A percentile compares a stretch with the other conserved stretches of the same genome.
Conservation (phyloP, 2,888 invertebrate genomes). For the Lasioglossum pauxillum region DNA sequence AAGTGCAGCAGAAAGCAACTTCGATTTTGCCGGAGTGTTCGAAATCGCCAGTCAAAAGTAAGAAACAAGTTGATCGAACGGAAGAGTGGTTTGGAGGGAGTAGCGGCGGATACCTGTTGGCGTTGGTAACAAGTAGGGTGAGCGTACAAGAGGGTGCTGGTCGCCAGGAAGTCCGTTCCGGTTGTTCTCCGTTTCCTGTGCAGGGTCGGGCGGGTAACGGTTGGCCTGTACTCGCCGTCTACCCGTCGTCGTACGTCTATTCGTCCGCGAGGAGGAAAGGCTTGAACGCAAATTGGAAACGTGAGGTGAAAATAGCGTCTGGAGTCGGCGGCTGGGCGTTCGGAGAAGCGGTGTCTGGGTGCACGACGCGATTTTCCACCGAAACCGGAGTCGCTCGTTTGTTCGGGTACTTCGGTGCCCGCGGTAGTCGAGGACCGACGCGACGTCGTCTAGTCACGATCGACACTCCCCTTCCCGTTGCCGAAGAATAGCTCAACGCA, state of each 20-base stretch:
- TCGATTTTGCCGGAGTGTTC: not conserved
- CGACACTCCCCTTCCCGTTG: slow-evolving; percentile 41
- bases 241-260: slow-evolving; percentile 53
- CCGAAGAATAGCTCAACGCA: slow-evolving; percentile 58
- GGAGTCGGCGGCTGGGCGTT: slow-evolving; percentile 43
- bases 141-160: slow-evolving; percentile 19
- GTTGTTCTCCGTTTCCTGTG: slow-evolving; percentile 21
- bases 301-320: slow-evolving; percentile 71
- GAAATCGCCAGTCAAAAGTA: not conserved
- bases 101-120: slow-evolving; percentile 72
- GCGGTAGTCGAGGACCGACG: slow-evolving; percentile 23
- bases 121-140: slow-evolving; percentile 52
- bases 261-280: slow-evolving; percentile 58
- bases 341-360: slow-evolving; percentile 5
- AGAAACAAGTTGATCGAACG: not conserved
- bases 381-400: slow-evolving; percentile 46
- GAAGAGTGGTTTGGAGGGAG: not conserved
- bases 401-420: slow-evolving; percentile 36
- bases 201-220: slow-evolving; percentile 19
- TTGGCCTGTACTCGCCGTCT: not conserved
- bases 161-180: slow-evolving; percentile 15
- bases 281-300: slow-evolving; percentile 77
- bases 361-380: slow-evolving; percentile 39
- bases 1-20: not conserved
- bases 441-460: slow-evolving; percentile 65